These are phyloP conservation scores for Craterocephalus amniculus DNA, from an alignment of 2,797 vertebrate species.

Conservation along the genomic window DNA sequence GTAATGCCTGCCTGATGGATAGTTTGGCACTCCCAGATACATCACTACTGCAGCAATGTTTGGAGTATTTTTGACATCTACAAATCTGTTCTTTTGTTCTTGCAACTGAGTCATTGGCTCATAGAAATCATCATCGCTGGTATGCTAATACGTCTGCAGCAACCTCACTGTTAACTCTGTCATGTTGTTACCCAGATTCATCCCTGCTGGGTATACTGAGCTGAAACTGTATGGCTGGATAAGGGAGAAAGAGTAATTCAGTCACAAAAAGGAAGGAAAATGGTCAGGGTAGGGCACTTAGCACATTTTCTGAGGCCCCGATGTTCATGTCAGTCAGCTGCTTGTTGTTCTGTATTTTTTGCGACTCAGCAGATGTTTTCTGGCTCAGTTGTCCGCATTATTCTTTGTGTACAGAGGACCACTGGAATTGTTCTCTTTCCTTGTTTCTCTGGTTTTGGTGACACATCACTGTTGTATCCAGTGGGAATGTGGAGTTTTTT, in stretches of 20 bases:
- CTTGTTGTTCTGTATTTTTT: constrained; percentile 61
- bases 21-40: background rate
- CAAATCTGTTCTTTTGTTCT: constrained; percentile 3
- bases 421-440: constrained; percentile 50
- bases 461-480: constrained; percentile 49
- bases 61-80: background rate
- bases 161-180: constrained; percentile 44
- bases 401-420: constrained; percentile 52
- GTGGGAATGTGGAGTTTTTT: constrained; percentile 34
- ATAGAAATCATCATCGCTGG: constrained; percentile 38
- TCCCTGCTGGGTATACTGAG: constrained; percentile 11
- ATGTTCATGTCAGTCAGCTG: constrained; percentile 29
- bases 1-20: background rate
- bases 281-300: constrained; percentile 57
- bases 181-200: constrained; percentile 28
- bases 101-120: constrained; percentile 2
- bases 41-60: background rate
- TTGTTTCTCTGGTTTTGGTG: constrained; percentile 58
- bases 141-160: constrained; percentile 43
- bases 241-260: constrained; percentile 26
- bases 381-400: constrained; percentile 42
- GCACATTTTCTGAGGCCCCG: constrained; percentile 53
- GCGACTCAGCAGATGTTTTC: constrained; percentile 76
- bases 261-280: background rate
- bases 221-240: constrained; percentile 36